Evolutionary conservation across 2,888 invertebrate species (phyloP), one percentile per base, ranked within the genome.

Genomic region (Holacanthella duospinosa): DNA sequence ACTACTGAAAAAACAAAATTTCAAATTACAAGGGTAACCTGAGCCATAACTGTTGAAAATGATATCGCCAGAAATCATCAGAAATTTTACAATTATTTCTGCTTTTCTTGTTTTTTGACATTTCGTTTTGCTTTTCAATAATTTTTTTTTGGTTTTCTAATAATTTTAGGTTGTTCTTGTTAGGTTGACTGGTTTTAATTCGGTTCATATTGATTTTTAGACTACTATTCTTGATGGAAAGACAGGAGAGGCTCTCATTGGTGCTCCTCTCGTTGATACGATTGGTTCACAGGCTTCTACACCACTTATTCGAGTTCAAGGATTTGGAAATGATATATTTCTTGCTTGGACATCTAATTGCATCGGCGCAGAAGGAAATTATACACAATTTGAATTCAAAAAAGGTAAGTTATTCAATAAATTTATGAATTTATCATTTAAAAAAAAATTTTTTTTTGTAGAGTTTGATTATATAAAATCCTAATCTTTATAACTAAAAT

Each of bases 291-390:
- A 84, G 75, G 80, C 82, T 75, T 82, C 82, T 25, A 83, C 82
- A 16, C 75, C 85, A 28, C 80, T 83, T 1, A 73, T 85, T 55
- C 81, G 82, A 21, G 79, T 83, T 65, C 81, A 83, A 69, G 81
- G 80, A 9, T 80, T 79, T 68, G 88, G 88, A 1, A 86, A 86
- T 71, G 89, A 90, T 75, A 82, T 87, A 75, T 89, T 86, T 74
- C 76, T 89, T 1, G 86, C 86, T 75, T 90, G 89, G 89, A 83
- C 85, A 36, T 82, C 85, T 1, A 85, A 87, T 73, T 87, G 87
- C 73, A 75, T 81, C 77, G 76, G 75, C 16, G 76, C 76, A 67
- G 75, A 76, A 61, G 77, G 77, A 21, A 74, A 78, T 68, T 67
- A 68, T n/a, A 75, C 75, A 12, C 74, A 76, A 66, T 79, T 74